A percentile compares a stretch with the other conserved stretches of the same genome.
Evolutionary conservation across 2,113 vertebrate species (phyloP).

Genomic region (Manacus vitellinus): DNA sequence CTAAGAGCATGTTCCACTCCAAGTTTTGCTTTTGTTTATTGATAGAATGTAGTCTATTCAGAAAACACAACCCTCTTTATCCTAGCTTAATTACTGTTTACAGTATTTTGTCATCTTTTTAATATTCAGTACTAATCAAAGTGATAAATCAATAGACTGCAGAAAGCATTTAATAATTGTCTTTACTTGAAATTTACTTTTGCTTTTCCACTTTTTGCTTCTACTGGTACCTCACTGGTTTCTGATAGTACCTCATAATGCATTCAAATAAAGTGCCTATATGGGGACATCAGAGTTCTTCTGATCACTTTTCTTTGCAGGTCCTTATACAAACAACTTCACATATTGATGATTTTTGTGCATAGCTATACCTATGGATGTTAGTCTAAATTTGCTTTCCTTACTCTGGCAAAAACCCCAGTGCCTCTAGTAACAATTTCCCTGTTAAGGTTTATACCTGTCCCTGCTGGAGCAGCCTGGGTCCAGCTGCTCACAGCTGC

Average conservation of each 20-base stretch:
- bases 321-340: not conserved
- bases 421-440: not conserved
- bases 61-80: not conserved
- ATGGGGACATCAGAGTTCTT: not conserved
- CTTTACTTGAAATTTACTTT: not conserved
- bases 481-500: not conserved
- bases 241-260: not conserved
- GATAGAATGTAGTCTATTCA: not conserved
- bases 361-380: rapidly evolving
- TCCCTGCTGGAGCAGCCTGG: not conserved
- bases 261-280: not conserved
- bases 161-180: not conserved
- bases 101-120: not conserved
- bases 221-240: not conserved
- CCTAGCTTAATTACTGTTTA: not conserved
- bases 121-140: not conserved
- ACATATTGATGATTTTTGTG: not conserved
- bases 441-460: not conserved
- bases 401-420: not conserved
- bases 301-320: not conserved
- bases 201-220: not conserved
- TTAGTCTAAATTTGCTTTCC: not conserved
- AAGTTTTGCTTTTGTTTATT: not conserved
- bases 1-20: not conserved
- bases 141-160: not conserved